These are phyloP conservation scores for Zosterops hypoxanthus DNA, from an alignment of 2,113 vertebrate species.

Conservation along the genomic window DNA sequence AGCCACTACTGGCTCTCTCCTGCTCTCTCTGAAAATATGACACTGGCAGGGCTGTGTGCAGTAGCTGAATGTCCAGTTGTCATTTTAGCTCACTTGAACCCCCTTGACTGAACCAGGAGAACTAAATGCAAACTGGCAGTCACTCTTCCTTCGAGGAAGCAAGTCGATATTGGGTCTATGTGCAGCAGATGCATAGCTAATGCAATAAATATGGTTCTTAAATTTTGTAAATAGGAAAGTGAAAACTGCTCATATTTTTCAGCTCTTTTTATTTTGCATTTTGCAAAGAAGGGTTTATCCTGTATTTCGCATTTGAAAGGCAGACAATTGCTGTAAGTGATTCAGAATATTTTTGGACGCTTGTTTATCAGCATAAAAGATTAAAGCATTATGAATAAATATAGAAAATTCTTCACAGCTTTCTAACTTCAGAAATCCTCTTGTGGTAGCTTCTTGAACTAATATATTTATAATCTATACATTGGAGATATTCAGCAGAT, in stretches of 20 bases:
- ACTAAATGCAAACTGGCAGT: constrained; percentile 47
- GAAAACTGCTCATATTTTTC: background rate
- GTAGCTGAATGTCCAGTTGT: constrained; percentile 11
- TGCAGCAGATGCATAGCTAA: constrained; percentile 16
- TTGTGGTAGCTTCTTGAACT: background rate
- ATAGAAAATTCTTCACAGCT: background rate
- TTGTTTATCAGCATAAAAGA: constrained; percentile 30
- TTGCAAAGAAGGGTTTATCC: background rate
- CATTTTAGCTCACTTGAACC: constrained; percentile 44
- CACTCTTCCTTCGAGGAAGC: constrained; percentile 39
- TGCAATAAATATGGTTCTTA: constrained; percentile 44
- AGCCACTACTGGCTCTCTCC: background rate
- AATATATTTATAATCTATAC: constrained; percentile 23
- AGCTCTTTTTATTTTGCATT: background rate
- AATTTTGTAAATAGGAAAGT: background rate
- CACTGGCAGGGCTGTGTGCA: background rate
- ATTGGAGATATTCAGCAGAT: background rate
- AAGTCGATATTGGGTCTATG: background rate
- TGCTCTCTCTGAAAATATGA: background rate
- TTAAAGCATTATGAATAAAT: constrained; percentile 22
- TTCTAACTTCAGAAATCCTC: constrained; percentile 25
- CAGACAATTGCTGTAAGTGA: constrained; percentile 16
- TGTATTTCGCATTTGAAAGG: constrained; percentile 9
- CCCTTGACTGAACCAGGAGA: constrained; percentile 16
- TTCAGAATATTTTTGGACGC: background rate